phyloP scores from a whole-genome alignment of 1,140 invertebrate species.

The Paralvinella palmiformis region DNA sequence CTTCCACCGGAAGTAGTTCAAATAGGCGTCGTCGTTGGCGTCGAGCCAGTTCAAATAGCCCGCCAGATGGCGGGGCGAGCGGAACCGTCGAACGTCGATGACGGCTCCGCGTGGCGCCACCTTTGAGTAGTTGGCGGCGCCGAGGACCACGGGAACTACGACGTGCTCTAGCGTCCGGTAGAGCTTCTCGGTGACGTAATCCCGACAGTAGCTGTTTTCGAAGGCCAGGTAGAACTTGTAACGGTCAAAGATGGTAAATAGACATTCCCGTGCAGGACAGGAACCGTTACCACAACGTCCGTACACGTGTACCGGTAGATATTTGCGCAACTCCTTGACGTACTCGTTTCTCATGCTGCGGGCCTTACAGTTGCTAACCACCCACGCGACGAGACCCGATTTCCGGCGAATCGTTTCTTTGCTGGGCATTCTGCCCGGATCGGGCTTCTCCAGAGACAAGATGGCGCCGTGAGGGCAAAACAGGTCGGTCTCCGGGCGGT shows the following conservation, averaged over 20 bases:
- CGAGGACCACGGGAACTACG: conserved; percentile 45
- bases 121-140: conserved; percentile 47
- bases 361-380: conserved; percentile 57
- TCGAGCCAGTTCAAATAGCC: conserved; percentile 58
- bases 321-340: conserved; percentile 54
- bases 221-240: conserved; percentile 98
- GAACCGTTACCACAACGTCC: conserved; percentile 56
- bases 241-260: conserved; percentile 83
- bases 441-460: neutral
- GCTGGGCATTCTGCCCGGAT: neutral
- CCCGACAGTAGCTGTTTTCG: conserved; percentile 52
- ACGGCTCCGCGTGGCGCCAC: conserved; percentile 41
- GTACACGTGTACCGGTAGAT: conserved; percentile 62
- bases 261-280: conserved; percentile 64
- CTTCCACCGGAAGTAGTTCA: conserved; percentile 56
- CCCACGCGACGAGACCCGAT: conserved; percentile 47
- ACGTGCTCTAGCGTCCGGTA: conserved; percentile 46
- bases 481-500: neutral
- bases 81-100: conserved; percentile 45
- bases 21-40: conserved; percentile 59
- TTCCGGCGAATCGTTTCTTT: conserved; percentile 28
- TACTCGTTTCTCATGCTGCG: conserved; percentile 55
- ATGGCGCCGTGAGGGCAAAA: neutral
- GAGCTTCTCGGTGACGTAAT: conserved; percentile 55
- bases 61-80: conserved; percentile 35